Percentiles rank a stretch among this genome's conserved stretches.
phyloP scores from a whole-genome alignment of 2,888 invertebrate species.

The Volucella zonaria region DNA sequence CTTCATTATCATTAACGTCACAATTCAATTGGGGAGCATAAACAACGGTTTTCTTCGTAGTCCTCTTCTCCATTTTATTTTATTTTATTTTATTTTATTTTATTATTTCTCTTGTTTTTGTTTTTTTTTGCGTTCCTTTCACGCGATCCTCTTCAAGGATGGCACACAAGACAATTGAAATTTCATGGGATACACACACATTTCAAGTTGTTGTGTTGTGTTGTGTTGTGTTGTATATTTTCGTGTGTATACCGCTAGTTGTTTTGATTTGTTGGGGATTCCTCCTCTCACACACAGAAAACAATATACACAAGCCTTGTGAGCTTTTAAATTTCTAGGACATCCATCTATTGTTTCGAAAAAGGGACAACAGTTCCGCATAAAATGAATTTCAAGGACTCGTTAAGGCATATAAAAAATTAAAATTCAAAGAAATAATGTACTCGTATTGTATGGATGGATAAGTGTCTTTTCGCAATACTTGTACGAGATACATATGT shows the following conservation, averaged over 20 bases:
- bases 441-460: no score
- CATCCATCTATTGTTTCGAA: slow-evolving; percentile 41
- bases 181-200: slow-evolving; percentile 34
- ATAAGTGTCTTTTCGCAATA: no score
- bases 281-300: slow-evolving; percentile 28
- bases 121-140: slow-evolving; percentile 21
- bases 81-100: slow-evolving; percentile 6
- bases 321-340: slow-evolving; percentile 55
- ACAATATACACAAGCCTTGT: slow-evolving; percentile 11
- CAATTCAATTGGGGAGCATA: slow-evolving; percentile 69
- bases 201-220: not conserved
- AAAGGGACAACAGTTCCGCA: slow-evolving; percentile 23
- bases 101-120: not conserved
- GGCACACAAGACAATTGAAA: slow-evolving; percentile 39
- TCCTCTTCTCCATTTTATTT: slow-evolving; percentile 17
- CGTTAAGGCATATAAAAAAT: slow-evolving; percentile 27
- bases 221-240: not conserved
- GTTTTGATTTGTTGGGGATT: slow-evolving; percentile 29
- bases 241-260: not conserved
- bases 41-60: slow-evolving; percentile 27
- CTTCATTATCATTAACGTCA: slow-evolving; percentile 73
- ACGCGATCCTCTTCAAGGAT: slow-evolving; percentile 32
- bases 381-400: slow-evolving; percentile 61
- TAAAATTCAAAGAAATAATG: not conserved
- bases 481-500: no score